Conservation (phyloP, 2,888 invertebrate species). For the Pyrgus malvae region DNA sequence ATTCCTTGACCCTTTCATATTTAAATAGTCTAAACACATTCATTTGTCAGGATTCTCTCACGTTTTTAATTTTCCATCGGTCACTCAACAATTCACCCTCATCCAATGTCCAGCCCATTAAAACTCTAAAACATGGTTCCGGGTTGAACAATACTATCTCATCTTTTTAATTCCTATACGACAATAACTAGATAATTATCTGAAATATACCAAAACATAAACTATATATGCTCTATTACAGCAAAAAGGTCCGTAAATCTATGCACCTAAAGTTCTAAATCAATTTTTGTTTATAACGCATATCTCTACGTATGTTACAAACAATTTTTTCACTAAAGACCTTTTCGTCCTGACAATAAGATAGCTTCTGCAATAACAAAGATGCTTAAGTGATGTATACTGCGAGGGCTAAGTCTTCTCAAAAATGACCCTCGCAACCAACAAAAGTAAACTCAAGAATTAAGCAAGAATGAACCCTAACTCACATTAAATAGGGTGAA, state of each 20-base stretch:
- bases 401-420: slow-evolving; percentile 13
- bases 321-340: not conserved
- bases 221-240: not conserved
- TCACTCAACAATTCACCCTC: slow-evolving; percentile 61
- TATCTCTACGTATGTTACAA: not conserved
- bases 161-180: slow-evolving; percentile 22
- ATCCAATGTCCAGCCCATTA: slow-evolving; percentile 38
- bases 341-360: not conserved
- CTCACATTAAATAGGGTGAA: slow-evolving; percentile 17
- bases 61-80: slow-evolving; percentile 43
- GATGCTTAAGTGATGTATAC: not conserved
- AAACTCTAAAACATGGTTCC: slow-evolving; percentile 22
- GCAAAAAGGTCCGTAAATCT: not conserved
- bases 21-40: not conserved
- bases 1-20: slow-evolving; percentile 1
- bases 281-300: not conserved
- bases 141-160: slow-evolving; percentile 22
- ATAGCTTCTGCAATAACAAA: not conserved
- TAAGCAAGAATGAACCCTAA: slow-evolving; percentile 16
- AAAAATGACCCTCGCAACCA: slow-evolving; percentile 13
- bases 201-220: slow-evolving; percentile 8
- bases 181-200: slow-evolving; percentile 20
- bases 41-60: slow-evolving; percentile 27
- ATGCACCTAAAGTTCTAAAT: not conserved
- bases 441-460: not conserved